A percentile compares a stretch with the other conserved stretches of the same genome.
These are phyloP conservation scores for Nannospalax galili DNA, from an alignment of 2,113 vertebrate species.

Conservation along the genomic window DNA sequence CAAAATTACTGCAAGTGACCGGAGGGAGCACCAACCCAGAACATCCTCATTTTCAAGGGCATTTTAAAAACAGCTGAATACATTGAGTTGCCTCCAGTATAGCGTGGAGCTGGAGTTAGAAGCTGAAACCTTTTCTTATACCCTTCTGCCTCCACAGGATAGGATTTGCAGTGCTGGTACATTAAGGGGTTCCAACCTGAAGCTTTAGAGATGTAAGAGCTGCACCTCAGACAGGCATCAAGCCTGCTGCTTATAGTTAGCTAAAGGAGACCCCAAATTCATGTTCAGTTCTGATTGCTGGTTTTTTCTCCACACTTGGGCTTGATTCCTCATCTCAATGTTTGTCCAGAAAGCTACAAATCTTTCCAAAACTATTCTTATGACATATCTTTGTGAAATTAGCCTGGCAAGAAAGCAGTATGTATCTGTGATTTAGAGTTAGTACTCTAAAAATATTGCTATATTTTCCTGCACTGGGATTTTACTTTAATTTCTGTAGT, in stretches of 20 bases:
- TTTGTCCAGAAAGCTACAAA: conserved; percentile 33
- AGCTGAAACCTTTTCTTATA: background rate
- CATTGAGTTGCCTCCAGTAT: background rate
- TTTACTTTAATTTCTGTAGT: conserved; percentile 47
- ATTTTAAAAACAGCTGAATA: background rate
- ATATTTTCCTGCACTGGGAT: background rate
- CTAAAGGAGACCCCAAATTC: background rate
- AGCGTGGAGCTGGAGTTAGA: background rate
- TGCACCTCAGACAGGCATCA: background rate
- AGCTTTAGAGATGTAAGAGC: background rate
- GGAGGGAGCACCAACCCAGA: background rate
- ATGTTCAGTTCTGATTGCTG: background rate
- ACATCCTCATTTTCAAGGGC: background rate
- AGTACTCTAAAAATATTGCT: conserved; percentile 12
- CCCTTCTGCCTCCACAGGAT: background rate
- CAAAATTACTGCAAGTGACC: conserved; percentile 7
- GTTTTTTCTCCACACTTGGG: background rate
- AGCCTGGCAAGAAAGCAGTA: background rate
- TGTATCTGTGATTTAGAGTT: conserved; percentile 34
- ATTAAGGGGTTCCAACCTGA: background rate
- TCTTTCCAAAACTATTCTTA: background rate
- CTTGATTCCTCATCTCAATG: background rate
- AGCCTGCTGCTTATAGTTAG: background rate
- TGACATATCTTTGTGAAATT: background rate
- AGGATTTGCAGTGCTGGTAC: background rate